These are phyloP conservation scores for Tetranychus urticae DNA, from an alignment of 1,140 invertebrate genomes.

Conservation along the genomic window DNA sequence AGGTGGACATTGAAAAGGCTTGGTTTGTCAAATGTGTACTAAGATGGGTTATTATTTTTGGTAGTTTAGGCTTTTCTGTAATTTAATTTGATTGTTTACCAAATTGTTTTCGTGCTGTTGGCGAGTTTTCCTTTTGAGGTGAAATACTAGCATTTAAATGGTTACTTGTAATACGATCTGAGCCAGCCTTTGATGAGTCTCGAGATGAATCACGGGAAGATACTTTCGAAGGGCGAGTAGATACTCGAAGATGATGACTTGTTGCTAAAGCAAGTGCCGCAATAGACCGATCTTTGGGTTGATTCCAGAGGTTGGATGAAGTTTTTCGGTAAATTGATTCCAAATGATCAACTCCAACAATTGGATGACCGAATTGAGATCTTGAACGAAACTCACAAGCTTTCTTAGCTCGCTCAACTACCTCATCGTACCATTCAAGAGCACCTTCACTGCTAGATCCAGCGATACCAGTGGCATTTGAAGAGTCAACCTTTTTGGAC, in stretches of 20 bases:
- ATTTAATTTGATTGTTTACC: no score
- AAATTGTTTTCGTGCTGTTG: no score
- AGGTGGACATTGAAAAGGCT: no score
- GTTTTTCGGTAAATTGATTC: conserved; percentile 1
- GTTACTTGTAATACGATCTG: no score
- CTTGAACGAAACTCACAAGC: conserved; percentile 6
- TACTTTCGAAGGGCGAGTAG: no score
- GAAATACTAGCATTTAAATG: neutral
- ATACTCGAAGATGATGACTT: neutral
- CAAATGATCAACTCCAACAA: neutral
- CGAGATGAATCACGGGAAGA: no score
- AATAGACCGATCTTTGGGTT: neutral
- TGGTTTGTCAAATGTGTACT: no score
- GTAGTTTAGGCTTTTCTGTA: no score
- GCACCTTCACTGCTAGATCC: neutral
- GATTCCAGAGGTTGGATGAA: neutral
- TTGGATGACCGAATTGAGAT: conserved; percentile 4
- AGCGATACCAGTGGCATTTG: conserved; percentile 1
- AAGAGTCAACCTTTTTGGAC: conserved; percentile 1
- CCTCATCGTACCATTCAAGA: conserved; percentile 6
- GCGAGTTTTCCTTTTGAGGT: neutral
- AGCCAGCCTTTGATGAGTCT: no score
- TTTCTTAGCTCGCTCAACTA: conserved; percentile 3
- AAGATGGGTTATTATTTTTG: no score
- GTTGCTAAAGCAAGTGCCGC: conserved; percentile 4